Evolutionary conservation across 2,797 vertebrate species (phyloP), one percentile per base, ranked within the genome.

Genomic region (Aeoliscus strigatus): DNA sequence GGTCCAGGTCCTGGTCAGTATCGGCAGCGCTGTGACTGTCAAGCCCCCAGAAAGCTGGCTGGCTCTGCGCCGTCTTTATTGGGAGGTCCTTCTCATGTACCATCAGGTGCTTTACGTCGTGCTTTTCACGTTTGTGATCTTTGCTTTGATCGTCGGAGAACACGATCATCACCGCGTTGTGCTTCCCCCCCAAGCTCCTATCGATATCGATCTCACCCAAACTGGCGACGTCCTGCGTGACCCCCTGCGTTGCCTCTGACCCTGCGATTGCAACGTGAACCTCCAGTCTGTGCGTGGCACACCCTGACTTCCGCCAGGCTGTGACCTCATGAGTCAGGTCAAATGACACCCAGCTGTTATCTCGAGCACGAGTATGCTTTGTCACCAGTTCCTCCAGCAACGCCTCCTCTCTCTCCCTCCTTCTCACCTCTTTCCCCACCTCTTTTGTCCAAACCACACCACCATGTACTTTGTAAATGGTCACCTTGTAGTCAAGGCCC

Each of bases 291-390:
- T 89, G 89, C 2, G 83, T 89, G 44, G 72, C 75, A 4, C 69
- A 70, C 23, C 86, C 88, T 2, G 86, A 85, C 48, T 87, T 87
- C 57, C 77, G 80, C 94, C 93, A 96, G 6, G 67, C 86, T 34
- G 79, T 77, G 35, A 92, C 80, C 44, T 85, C 89, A 48, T 86
- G 84, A 0, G 94, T 97, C 75, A 98, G 71, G 65, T 97, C 93
- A 7, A 98, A 96, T 6, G 88, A 91, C 78, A 96, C 90, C 94
- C 94, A 97, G 58, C 86, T 88, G 0, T 88, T 91, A 72, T 91
- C 89, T 3, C 77, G 85, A 68, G 86, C 86, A 1, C 75, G 88
- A 49, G 94, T 81, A 21, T 88, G 87, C 51, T 85, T 86, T 15
- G 90, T 91, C 34, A 87, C 84, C 77, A 96, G 71, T 81, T 87